Percentiles rank a stretch among this genome's conserved stretches.
Conservation (phyloP, 1,140 invertebrate genomes). For the Lepidurus arcticus region DNA sequence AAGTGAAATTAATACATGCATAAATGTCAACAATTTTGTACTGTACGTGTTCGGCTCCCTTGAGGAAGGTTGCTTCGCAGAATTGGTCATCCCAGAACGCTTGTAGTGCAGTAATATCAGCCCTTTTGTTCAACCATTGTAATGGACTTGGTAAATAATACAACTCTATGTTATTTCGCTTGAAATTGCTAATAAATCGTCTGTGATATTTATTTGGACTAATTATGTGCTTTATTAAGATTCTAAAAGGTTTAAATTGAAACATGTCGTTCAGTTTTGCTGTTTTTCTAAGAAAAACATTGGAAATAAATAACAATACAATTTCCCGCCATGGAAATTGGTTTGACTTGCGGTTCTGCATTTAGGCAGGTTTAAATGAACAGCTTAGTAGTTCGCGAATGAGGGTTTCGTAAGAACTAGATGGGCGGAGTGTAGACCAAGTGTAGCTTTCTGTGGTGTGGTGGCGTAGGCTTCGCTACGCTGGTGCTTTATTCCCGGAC, state of each 20-base stretch:
- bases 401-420: too few relatives aligned
- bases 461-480: neutral
- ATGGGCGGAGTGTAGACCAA: too few relatives aligned
- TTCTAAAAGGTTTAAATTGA: too few relatives aligned
- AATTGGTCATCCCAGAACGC: neutral
- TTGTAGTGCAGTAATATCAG: neutral
- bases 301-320: too few relatives aligned
- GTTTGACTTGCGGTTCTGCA: too few relatives aligned
- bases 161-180: neutral
- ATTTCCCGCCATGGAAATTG: too few relatives aligned
- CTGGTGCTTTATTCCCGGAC: neutral
- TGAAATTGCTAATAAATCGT: neutral
- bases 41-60: neutral
- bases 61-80: neutral
- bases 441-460: neutral
- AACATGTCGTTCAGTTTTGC: too few relatives aligned
- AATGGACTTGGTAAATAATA: neutral
- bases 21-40: neutral
- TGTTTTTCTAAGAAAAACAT: too few relatives aligned
- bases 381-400: too few relatives aligned
- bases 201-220: neutral
- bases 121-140: neutral
- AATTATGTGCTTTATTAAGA: too few relatives aligned
- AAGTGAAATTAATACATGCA: neutral
- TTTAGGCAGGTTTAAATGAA: too few relatives aligned